Evolutionary conservation across 2,888 invertebrate genomes (phyloP).

Genomic region (Stictocephala bisonia): DNA sequence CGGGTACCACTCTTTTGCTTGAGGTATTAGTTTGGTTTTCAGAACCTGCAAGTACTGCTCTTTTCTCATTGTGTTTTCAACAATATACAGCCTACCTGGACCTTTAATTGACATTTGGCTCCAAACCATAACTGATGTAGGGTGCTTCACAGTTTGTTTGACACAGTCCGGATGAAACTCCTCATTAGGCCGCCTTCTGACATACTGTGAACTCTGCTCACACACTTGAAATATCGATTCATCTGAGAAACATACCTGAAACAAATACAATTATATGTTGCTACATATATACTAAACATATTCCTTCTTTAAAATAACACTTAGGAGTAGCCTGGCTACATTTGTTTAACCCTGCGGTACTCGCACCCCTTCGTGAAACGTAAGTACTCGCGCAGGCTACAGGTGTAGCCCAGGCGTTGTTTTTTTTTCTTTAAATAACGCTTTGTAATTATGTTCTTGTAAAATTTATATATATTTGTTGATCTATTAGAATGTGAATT

Average conservation of each 20-base stretch:
- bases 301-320: no score
- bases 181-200: slow-evolving; percentile 34
- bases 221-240: slow-evolving; percentile 41
- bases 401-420: no score
- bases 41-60: slow-evolving; percentile 28
- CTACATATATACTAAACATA: no score
- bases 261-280: no score
- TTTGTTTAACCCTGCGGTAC: no score
- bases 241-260: slow-evolving; percentile 37
- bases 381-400: no score
- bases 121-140: slow-evolving; percentile 45
- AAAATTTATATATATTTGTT: no score
- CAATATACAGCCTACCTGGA: slow-evolving; percentile 17
- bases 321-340: no score
- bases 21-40: slow-evolving; percentile 20
- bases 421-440: no score
- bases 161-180: slow-evolving; percentile 43
- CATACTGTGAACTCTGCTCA: slow-evolving; percentile 32
- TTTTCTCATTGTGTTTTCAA: slow-evolving; percentile 34
- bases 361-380: no score
- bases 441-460: no score
- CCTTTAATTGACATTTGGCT: slow-evolving; percentile 33
- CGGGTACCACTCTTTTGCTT: slow-evolving; percentile 19
- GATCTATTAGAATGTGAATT: no score
- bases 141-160: slow-evolving; percentile 44